Evolutionary conservation across 2,888 invertebrate species (phyloP).

Genomic region (Argyra leucocephala): DNA sequence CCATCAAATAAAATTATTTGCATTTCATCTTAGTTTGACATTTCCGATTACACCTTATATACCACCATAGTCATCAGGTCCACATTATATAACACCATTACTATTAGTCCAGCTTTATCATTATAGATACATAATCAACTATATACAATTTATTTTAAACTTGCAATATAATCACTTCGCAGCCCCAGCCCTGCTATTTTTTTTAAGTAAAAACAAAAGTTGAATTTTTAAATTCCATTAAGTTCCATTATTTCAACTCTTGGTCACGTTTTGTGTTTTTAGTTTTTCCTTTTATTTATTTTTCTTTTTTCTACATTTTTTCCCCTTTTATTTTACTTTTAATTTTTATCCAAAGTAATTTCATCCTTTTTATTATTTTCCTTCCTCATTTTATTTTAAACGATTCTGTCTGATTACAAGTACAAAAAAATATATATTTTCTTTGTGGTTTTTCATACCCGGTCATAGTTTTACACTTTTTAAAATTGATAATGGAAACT

Average conservation of each 20-base stretch:
- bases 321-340: neutral
- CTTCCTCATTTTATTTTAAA: neutral
- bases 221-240: neutral
- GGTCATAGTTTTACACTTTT: too few relatives aligned
- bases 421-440: neutral
- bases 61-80: too few relatives aligned
- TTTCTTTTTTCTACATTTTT: neutral
- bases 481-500: too few relatives aligned
- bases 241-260: constrained; percentile 2
- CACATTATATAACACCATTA: too few relatives aligned
- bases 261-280: neutral
- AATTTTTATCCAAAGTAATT: neutral
- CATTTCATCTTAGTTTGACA: too few relatives aligned
- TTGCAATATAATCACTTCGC: too few relatives aligned
- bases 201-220: neutral
- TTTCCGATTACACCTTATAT: too few relatives aligned
- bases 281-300: neutral
- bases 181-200: too few relatives aligned
- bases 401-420: neutral
- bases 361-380: neutral
- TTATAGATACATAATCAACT: too few relatives aligned
- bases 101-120: too few relatives aligned
- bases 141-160: too few relatives aligned
- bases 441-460: neutral
- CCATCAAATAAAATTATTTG: too few relatives aligned